A percentile compares a stretch with the other conserved stretches of the same genome.
phyloP scores from a whole-genome alignment of 2,888 invertebrate genomes.

The Ditula angustiorana region DNA sequence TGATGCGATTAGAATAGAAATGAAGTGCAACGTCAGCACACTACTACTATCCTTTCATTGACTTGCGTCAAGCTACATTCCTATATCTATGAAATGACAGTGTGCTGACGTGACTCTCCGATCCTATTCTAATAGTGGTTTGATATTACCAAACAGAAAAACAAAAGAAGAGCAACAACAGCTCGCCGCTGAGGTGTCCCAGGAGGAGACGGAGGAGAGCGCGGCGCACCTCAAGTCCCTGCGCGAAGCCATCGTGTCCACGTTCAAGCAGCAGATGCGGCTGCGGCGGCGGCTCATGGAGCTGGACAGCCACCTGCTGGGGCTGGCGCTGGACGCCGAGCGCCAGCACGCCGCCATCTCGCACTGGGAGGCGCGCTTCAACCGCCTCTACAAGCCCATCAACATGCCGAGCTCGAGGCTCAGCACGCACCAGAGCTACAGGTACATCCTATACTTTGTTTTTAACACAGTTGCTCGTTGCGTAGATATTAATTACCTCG shows the following conservation, averaged over 20 bases:
- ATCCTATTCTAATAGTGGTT: no score
- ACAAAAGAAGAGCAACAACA: conserved; percentile 67
- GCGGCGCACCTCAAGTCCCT: conserved; percentile 87
- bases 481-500: no score
- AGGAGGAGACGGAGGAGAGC: conserved; percentile 65
- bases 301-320: conserved; percentile 94
- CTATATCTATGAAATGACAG: no score
- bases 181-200: conserved; percentile 57
- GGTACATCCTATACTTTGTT: no score
- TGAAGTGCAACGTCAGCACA: no score
- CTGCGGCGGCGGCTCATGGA: conserved; percentile 94
- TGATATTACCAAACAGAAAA: conserved; percentile 47
- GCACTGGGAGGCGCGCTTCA: conserved; percentile 95
- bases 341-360: conserved; percentile 94
- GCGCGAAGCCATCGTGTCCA: conserved; percentile 94
- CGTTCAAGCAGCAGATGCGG: conserved; percentile 97
- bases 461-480: no score
- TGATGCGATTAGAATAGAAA: no score
- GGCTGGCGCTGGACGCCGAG: conserved; percentile 95
- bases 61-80: no score
- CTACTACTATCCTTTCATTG: no score
- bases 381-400: conserved; percentile 88
- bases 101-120: no score
- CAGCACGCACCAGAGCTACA: conserved; percentile 87
- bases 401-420: conserved; percentile 84